A percentile compares a stretch with the other conserved stretches of the same genome.
Conservation (phyloP, 2,888 invertebrate genomes). For the Patella pellucida region DNA sequence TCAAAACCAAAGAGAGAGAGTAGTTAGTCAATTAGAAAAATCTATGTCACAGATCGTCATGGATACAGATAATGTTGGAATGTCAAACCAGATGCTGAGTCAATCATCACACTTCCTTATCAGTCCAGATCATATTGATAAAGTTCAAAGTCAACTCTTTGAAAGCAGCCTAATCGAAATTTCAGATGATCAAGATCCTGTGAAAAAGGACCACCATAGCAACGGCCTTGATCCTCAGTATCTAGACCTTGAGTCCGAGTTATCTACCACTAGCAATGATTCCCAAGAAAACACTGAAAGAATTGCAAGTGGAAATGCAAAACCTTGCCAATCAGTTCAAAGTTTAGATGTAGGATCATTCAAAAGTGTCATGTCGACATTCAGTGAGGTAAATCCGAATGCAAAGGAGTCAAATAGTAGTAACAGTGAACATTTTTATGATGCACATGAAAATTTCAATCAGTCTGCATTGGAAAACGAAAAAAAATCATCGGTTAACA, state of each 20-base stretch:
- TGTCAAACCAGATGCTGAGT: not conserved
- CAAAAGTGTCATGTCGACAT: too few relatives aligned
- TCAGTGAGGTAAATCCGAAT: too few relatives aligned
- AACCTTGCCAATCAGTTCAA: too few relatives aligned
- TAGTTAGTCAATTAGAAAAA: not conserved
- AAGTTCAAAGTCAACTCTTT: not conserved
- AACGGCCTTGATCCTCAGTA: too few relatives aligned
- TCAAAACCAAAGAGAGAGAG: not conserved
- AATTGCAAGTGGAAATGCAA: too few relatives aligned
- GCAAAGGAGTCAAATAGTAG: not conserved
- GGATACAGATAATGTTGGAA: not conserved
- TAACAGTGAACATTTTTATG: not conserved
- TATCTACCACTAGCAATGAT: too few relatives aligned
- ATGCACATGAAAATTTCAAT: not conserved
- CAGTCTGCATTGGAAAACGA: not conserved
- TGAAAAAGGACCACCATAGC: too few relatives aligned
- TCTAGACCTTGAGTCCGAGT: too few relatives aligned
- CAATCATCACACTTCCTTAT: constrained; percentile 4
- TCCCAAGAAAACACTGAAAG: too few relatives aligned
- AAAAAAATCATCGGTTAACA: not conserved
- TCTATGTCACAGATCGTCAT: not conserved
- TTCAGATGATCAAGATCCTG: too few relatives aligned
- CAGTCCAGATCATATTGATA: not conserved
- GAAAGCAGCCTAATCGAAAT: too few relatives aligned
- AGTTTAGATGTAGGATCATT: too few relatives aligned